A percentile compares a stretch with the other conserved stretches of the same genome.
These are phyloP conservation scores for Apaloderma vittatum DNA, from an alignment of 2,113 vertebrate genomes.

Conservation along the genomic window DNA sequence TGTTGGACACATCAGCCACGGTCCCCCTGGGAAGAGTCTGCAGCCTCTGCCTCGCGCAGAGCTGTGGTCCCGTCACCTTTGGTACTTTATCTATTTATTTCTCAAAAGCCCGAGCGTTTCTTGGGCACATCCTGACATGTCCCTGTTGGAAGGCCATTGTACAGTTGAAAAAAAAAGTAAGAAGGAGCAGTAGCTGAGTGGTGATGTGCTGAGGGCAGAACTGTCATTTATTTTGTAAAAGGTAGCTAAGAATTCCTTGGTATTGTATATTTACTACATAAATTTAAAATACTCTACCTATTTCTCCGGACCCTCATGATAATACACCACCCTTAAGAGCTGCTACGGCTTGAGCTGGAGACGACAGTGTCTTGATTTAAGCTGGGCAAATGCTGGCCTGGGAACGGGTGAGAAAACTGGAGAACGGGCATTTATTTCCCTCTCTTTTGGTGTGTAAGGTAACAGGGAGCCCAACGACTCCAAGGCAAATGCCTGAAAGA, in stretches of 20 bases:
- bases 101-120: background rate
- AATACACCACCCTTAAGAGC: fast-evolving
- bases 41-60: background rate
- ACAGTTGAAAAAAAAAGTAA: background rate
- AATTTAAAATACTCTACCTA: background rate
- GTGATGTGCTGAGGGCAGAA: background rate
- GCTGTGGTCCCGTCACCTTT: background rate
- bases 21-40: background rate
- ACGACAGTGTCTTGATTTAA: background rate
- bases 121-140: background rate
- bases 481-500: background rate
- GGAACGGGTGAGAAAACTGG: background rate
- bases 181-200: background rate
- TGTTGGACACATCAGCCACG: fast-evolving
- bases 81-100: background rate
- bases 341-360: background rate
- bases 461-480: background rate
- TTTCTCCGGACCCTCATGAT: background rate
- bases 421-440: fast-evolving
- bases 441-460: fast-evolving
- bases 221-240: background rate
- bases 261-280: background rate
- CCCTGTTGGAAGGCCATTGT: background rate
- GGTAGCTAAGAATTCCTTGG: background rate
- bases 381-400: background rate